Percentiles rank a stretch among this genome's conserved stretches.
phyloP scores from a whole-genome alignment of 2,797 vertebrate genomes.

The Tiaroga cobitis region DNA sequence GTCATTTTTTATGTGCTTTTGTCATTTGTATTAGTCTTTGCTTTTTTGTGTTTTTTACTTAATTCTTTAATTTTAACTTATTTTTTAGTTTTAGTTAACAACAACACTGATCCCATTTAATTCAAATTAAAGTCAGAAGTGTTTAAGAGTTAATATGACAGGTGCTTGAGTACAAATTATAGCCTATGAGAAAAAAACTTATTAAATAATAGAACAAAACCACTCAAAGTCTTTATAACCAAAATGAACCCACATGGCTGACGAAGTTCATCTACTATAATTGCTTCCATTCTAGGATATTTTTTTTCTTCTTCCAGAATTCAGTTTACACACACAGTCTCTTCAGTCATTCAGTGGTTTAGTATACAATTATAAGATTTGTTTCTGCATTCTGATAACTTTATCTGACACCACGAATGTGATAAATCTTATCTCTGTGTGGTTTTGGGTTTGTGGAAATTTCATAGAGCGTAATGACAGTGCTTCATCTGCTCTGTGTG shows the following conservation, averaged over 20 bases:
- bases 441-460: neutral
- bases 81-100: neutral
- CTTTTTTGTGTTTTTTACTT: neutral
- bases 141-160: neutral
- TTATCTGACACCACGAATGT: conserved; percentile 6
- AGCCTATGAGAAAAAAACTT: conserved; percentile 2
- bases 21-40: neutral
- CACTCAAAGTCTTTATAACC: conserved; percentile 26
- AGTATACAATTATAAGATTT: conserved; percentile 56
- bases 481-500: conserved; percentile 27
- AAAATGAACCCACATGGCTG: conserved; percentile 24
- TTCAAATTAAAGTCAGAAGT: neutral
- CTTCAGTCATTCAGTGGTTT: conserved; percentile 41
- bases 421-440: conserved; percentile 12
- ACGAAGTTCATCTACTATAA: conserved; percentile 16
- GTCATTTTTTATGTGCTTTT: neutral
- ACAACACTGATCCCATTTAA: conserved; percentile 1
- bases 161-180: conserved; percentile 23
- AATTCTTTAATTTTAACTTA: neutral
- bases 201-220: conserved; percentile 32
- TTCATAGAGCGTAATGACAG: neutral
- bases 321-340: conserved; percentile 10
- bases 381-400: conserved; percentile 39
- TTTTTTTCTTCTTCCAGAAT: conserved; percentile 23
- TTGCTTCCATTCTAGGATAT: conserved; percentile 39